These are phyloP conservation scores for Gymnoscelis rufifasciata DNA, from an alignment of 2,888 invertebrate genomes.

Conservation along the genomic window DNA sequence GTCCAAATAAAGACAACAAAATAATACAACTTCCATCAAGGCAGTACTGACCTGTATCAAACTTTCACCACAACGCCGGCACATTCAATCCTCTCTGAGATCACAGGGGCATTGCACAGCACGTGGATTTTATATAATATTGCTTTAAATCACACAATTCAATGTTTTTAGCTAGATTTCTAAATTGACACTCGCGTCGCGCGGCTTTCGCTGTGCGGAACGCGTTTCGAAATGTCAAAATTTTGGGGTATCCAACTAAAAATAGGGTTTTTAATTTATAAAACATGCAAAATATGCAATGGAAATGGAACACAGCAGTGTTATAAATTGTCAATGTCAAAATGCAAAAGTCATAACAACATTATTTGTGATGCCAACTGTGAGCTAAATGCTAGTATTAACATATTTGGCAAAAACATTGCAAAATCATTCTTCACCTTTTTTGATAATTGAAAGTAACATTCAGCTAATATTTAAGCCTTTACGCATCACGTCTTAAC, in stretches of 20 bases:
- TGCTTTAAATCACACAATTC: slow-evolving; percentile 64
- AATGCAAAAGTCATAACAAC: too few species aligned
- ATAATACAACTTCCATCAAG: slow-evolving; percentile 44
- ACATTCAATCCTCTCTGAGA: slow-evolving; percentile 48
- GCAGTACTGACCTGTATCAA: slow-evolving; percentile 55
- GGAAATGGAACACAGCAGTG: too few species aligned
- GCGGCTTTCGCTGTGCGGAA: slow-evolving; percentile 31
- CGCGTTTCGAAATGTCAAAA: slow-evolving; percentile 18
- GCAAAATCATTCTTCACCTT: too few species aligned
- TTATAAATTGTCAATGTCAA: too few species aligned
- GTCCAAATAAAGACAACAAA: slow-evolving; percentile 70
- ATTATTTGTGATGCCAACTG: too few species aligned
- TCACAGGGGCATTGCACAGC: slow-evolving; percentile 51
- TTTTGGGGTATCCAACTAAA: background rate
- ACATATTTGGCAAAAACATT: background rate
- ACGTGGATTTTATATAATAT: slow-evolving; percentile 49
- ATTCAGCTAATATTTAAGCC: too few species aligned
- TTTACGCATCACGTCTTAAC: too few species aligned
- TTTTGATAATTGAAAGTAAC: too few species aligned
- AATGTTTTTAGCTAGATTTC: slow-evolving; percentile 45
- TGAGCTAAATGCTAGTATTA: too few species aligned
- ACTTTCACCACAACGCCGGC: slow-evolving; percentile 38
- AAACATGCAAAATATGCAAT: too few species aligned
- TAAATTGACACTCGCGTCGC: slow-evolving; percentile 52
- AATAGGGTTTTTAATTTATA: too few species aligned